Conservation (phyloP, 1,140 invertebrate genomes). For the Octopus bimaculoides region DNA sequence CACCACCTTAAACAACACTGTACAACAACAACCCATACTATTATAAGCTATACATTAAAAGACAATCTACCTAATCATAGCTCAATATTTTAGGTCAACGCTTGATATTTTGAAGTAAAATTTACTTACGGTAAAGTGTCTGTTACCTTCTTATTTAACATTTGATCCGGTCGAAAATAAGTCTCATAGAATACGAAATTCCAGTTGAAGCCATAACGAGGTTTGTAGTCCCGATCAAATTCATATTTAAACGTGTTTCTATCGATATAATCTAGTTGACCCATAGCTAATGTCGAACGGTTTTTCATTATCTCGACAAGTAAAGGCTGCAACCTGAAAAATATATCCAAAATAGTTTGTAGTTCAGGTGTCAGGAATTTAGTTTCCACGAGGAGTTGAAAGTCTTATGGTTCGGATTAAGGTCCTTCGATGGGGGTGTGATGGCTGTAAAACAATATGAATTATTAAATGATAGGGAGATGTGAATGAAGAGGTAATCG, state of each 20-base stretch:
- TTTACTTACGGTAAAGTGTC: slow-evolving; percentile 37
- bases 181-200: slow-evolving; percentile 46
- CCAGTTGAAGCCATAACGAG: slow-evolving; percentile 50
- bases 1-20: no score
- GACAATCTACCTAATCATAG: no score
- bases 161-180: slow-evolving; percentile 42
- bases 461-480: no score
- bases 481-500: no score
- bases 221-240: slow-evolving; percentile 43
- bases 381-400: no score
- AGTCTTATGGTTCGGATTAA: no score
- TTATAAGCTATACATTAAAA: no score
- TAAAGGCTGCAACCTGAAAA: slow-evolving; percentile 79
- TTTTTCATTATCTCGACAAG: slow-evolving; percentile 85
- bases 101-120: neutral
- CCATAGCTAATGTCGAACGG: slow-evolving; percentile 67
- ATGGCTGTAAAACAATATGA: no score
- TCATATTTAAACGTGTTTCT: slow-evolving; percentile 42
- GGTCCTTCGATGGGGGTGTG: no score
- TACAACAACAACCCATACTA: no score
- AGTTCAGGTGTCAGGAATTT: no score
- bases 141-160: slow-evolving; percentile 26
- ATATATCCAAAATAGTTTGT: neutral
- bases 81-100: no score
- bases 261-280: slow-evolving; percentile 46